Evolutionary conservation across 2,888 invertebrate genomes (phyloP), one percentile per base, ranked within the genome.

Genomic region (Atherix ibis): DNA sequence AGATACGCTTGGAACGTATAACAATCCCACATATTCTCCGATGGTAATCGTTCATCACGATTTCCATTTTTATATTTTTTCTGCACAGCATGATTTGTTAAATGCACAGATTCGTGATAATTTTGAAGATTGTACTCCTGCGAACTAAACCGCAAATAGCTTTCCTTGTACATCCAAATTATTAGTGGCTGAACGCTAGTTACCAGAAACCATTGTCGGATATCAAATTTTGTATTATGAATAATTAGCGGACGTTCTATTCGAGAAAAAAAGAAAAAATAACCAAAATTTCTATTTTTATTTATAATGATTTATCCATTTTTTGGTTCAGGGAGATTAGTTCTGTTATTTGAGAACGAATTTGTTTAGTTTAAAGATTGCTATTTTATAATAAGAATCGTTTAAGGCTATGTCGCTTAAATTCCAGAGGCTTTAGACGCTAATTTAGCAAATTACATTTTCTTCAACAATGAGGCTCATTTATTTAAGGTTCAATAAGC

Each of bases 1-100:
- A 65, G 46, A 42, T 61, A 63, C 1, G 52, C 52, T 63, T 83
- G 76, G 58, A 94, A 79, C 37, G 82, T 71, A 52, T 82, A 70
- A 53, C 79, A 76, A 47, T 88, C 87, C 94, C 94, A 94, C 92
- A 94, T 94, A 53, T 92, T 92, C 52, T 92, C 88, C 35, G 71
- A 69, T 0, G 92, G 92, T 35, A 94, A 60, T 2, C 75, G 68
- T 51, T 79, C 70, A 58, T 84, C 74, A 40, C 83, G 64, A 38
- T 78, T 70, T 2, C 66, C 67, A 48, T 81, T 81, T 43, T 73
- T 71, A 50, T 91, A 92, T 56, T 83, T 82, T 48, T 82, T 78
- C 57, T 94, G 94, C 18, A 94, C 79, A 4, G 92, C 85, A 58
- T 92, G 83, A 63, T 94, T 94, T 25, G 89, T 89, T 30, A 94